Base-by-base conservation (phyloP, 2,888 invertebrate genomes). In the Mythimna loreyi region DNA sequence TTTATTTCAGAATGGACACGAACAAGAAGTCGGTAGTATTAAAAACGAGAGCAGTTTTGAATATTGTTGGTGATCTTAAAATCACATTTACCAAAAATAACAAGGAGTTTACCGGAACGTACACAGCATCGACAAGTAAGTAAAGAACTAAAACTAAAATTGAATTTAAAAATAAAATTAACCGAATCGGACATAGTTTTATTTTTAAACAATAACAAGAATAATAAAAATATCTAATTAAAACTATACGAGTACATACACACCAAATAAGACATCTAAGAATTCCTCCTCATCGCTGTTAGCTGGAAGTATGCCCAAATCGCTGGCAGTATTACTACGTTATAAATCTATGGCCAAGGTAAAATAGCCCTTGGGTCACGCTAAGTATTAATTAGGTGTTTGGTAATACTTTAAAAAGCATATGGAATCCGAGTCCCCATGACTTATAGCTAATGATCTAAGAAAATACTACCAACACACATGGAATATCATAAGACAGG, bases 71-170 rank as follows among this genome's bases (percentile, higher is more conserved):
- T n/a, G 89, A 92, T 58, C 28, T 94, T 0, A 85, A 73, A 19
- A 80, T 92, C 3, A 85, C 86, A 61, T 73, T 89, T n/a, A 82
- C 81, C 2, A 85, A 87, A 47, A 61, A 81, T 47, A 76, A 84
- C 11, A 93, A 91, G 78, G 72, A 72, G 0, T 88, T 91, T 19
- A 68, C 82, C 0, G 93, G 93, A 30, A 65, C 74, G 21, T 90
- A 90, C 69, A 75, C 81, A n/a, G 88, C 90, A n/a, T 83, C 86
- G 74, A 85, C 89, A 80, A 91, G 94, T 94, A 88, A 91, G 92
- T 87, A 33, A 11, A 40, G 5, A 23, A 30, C 3, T 16, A 19
- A n/a, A 9, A 23, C n/a, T n/a, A 7, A n/a, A 21, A 21, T 62
- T 23, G 33, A 33, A 4, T n/a, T 45, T 8, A 33, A n/a, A 52